Evolutionary conservation across 1,140 invertebrate species (phyloP).

Genomic region (Lepidurus apus): DNA sequence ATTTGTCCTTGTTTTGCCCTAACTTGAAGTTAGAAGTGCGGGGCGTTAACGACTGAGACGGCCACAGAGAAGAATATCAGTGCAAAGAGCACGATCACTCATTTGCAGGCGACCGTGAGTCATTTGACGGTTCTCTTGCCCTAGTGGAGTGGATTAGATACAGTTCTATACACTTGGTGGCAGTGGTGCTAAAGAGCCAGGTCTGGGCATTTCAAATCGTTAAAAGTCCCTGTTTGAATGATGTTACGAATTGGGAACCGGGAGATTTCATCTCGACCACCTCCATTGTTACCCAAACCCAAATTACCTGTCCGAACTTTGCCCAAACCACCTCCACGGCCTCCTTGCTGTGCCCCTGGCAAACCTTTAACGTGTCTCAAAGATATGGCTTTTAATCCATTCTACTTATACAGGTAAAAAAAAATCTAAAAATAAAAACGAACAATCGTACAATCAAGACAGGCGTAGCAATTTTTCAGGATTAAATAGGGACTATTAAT

Average conservation of each 20-base stretch:
- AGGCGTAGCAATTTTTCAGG: not conserved
- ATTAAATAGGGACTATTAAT: not conserved
- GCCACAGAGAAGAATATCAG: not conserved
- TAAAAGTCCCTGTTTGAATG: not conserved
- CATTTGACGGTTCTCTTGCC: not conserved
- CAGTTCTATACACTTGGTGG: not conserved
- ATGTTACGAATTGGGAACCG: not conserved
- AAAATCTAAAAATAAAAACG: not conserved
- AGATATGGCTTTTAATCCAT: conserved; percentile 35
- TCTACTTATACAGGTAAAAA: conserved; percentile 38
- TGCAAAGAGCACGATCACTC: not conserved
- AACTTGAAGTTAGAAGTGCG: not conserved
- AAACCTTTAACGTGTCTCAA: conserved; percentile 34
- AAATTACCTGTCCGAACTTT: not conserved
- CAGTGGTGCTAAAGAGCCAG: not conserved
- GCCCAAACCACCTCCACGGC: conserved; percentile 21
- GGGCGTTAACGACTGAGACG: not conserved
- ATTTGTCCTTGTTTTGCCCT: not conserved
- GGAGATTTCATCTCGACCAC: conserved; percentile 27
- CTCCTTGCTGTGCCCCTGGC: not conserved
- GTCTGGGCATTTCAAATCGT: not conserved
- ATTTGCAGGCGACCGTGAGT: not conserved
- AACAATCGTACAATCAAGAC: not conserved
- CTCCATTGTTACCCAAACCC: conserved; percentile 20
- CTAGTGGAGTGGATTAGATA: not conserved